phyloP scores from a whole-genome alignment of 2,113 vertebrate species.

The Ceratotherium simum region DNA sequence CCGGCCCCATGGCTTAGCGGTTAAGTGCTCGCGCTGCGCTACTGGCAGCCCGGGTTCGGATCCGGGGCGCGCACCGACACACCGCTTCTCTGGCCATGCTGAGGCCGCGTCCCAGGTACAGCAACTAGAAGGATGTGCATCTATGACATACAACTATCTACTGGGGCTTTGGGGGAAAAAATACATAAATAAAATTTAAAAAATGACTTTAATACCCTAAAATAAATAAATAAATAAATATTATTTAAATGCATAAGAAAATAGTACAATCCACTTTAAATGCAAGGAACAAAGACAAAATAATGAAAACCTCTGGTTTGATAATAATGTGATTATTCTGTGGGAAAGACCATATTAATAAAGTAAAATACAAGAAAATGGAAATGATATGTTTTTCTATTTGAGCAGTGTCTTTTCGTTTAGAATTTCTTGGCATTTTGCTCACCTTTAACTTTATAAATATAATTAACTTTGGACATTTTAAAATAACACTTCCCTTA shows the following conservation, averaged over 20 bases:
- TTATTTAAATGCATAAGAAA: not conserved
- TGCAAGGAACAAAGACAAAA: not conserved
- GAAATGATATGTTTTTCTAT: not conserved
- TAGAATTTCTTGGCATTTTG: not conserved
- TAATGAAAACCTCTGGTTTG: not conserved
- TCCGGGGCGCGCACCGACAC: no score
- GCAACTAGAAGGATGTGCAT: no score
- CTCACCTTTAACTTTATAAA: constrained; percentile 46
- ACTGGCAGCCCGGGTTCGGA: no score
- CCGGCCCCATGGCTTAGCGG: no score
- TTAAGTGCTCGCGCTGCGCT: no score
- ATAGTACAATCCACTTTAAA: not conserved
- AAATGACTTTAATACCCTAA: no score
- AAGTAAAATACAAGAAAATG: not conserved
- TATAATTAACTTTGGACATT: not conserved
- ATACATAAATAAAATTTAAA: no score
- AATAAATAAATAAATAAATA: not conserved
- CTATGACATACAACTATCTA: no score
- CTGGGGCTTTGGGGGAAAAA: no score
- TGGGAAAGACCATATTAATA: not conserved
- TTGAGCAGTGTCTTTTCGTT: not conserved
- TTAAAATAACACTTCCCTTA: not conserved
- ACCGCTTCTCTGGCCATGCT: no score
- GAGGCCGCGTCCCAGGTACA: no score
- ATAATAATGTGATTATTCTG: not conserved